Evolutionary conservation across 2,113 vertebrate genomes (phyloP), one percentile per base, ranked within the genome.

Genomic region (Rhadina sibilatrix): DNA sequence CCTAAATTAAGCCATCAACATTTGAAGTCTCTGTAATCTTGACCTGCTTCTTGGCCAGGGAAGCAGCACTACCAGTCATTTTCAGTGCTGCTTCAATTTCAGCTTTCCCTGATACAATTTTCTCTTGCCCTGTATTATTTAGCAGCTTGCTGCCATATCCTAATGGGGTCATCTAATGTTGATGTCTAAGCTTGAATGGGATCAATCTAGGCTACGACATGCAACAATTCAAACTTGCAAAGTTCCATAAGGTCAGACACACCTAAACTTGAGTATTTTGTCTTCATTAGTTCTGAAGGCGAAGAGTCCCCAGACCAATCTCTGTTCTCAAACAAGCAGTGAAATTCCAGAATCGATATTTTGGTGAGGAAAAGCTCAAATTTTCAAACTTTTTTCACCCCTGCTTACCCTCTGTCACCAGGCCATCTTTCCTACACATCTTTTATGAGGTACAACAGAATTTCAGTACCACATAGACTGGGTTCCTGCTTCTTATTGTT

Each of bases 211-310:
- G 31, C 38, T 78, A 21, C 3, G 13, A 50, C 33, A 12, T 37
- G 78, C 40, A 87, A 56, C 65, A 52, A 14, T 54, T 87, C 75
- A 91, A 57, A 94, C 70, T 60, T 69, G 37, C 33, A 69, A 64
- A 38, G 75, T 72, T 71, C 61, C 28, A 40, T 72, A 91, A 91
- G 87, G 66, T 87, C 65, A 64, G 49, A 19, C 24, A 40, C 70
- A 40, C 57, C 49, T 87, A 44, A 78, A 66, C 90, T 84, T 85
- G 5, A 66, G 37, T 28, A 14, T 60, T 95, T 93, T 87, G 44
- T 90, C 90, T 94, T 87, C 83, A 57, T 94, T 89, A 84, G 23
- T 59, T 87, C 78, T 76, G 74, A 85, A 79, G 49, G 31, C 70
- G 72, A 9, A 35, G 57, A 61, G 22, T 69, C n/a, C 42, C 52